A percentile compares a stretch with the other conserved stretches of the same genome.
phyloP scores from a whole-genome alignment of 1,140 invertebrate genomes.

The Zaprionus capensis region DNA sequence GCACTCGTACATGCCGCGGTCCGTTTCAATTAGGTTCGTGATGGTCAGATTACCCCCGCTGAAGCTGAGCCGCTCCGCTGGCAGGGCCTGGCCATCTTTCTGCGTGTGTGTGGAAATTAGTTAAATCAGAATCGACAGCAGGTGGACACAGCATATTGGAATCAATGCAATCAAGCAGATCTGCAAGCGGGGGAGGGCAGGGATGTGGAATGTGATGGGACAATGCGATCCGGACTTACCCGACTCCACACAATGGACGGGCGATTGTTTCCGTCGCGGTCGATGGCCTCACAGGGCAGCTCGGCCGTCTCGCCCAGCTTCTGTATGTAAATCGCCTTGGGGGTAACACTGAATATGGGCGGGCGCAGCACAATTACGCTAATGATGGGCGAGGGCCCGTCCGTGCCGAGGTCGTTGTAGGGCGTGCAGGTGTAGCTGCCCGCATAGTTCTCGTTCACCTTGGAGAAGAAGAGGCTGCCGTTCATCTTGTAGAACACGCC shows the following conservation, averaged over 20 bases:
- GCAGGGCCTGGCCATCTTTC: conserved; percentile 91
- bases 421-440: conserved; percentile 96
- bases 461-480: conserved; percentile 93
- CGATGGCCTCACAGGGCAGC: conserved; percentile 92
- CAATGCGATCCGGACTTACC: conserved; percentile 85
- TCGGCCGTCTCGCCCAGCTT: conserved; percentile 92
- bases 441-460: conserved; percentile 91
- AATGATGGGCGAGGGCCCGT: conserved; percentile 93
- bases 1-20: conserved; percentile 96
- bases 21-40: conserved; percentile 91
- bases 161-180: conserved; percentile 67
- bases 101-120: conserved; percentile 69
- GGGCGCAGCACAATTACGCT: conserved; percentile 95
- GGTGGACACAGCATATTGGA: conserved; percentile 57
- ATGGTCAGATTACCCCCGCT: conserved; percentile 95
- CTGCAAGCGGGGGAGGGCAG: background rate
- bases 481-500: conserved; percentile 94
- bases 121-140: conserved; percentile 16
- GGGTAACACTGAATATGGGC: conserved; percentile 90
- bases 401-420: conserved; percentile 94
- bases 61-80: conserved; percentile 88
- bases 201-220: background rate
- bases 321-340: conserved; percentile 92
- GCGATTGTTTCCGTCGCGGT: conserved; percentile 88
- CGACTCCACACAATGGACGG: conserved; percentile 94